Evolutionary conservation across 1,140 invertebrate genomes (phyloP).

Genomic region (Zaprionus ornatus): DNA sequence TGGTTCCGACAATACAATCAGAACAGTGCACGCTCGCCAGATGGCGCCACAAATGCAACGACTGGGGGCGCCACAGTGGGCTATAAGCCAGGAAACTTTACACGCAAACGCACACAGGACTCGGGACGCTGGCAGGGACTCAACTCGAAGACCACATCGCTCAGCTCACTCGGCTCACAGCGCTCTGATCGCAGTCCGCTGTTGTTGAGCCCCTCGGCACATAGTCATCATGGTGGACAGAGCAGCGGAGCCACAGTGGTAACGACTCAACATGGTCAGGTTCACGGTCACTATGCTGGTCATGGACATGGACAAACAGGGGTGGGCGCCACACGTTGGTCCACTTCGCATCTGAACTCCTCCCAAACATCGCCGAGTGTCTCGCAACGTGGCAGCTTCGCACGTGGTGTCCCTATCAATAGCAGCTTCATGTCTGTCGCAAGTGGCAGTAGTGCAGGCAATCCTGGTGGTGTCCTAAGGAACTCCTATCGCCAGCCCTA

Average conservation of each 20-base stretch:
- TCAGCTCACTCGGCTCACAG: slow-evolving; percentile 87
- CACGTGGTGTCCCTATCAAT: slow-evolving; percentile 78
- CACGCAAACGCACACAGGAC: slow-evolving; percentile 88
- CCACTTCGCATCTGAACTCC: slow-evolving; percentile 92
- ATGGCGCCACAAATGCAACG: slow-evolving; percentile 51
- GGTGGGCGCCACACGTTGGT: slow-evolving; percentile 89
- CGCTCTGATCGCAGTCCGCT: slow-evolving; percentile 82
- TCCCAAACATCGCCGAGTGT: slow-evolving; percentile 87
- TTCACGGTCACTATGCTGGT: slow-evolving; percentile 54
- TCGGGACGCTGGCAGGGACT: slow-evolving; percentile 89
- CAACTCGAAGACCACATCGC: slow-evolving; percentile 91
- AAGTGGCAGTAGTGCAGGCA: slow-evolving; percentile 57
- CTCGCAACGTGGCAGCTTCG: slow-evolving; percentile 82
- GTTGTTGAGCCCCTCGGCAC: slow-evolving; percentile 81
- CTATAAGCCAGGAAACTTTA: slow-evolving; percentile 80
- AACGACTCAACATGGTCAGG: slow-evolving; percentile 43
- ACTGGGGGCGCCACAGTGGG: slow-evolving; percentile 28
- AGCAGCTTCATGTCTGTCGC: slow-evolving; percentile 82
- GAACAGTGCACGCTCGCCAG: slow-evolving; percentile 82
- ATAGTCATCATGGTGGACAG: slow-evolving; percentile 83
- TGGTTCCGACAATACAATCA: slow-evolving; percentile 87
- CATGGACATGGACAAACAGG: slow-evolving; percentile 21
- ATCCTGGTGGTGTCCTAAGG: slow-evolving; percentile 54
- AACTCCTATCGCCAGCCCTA: slow-evolving; percentile 90
- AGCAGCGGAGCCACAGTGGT: slow-evolving; percentile 29